phyloP scores from a whole-genome alignment of 2,113 vertebrate genomes.

The Esox niger region DNA sequence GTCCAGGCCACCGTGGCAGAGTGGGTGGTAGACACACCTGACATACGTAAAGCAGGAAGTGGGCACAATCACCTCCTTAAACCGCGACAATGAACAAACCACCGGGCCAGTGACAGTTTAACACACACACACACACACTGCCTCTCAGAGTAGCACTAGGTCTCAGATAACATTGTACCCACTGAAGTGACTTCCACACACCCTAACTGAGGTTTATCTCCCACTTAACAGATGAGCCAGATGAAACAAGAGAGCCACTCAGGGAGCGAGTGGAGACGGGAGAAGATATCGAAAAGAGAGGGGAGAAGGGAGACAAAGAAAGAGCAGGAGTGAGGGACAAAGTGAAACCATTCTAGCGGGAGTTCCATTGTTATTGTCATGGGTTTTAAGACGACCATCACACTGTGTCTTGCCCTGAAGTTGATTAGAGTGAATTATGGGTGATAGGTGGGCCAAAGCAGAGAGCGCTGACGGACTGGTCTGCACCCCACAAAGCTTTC shows the following conservation, averaged over 20 bases:
- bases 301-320: conserved; percentile 8
- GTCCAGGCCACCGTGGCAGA: not conserved
- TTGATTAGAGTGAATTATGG: conserved; percentile 24
- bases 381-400: conserved; percentile 41
- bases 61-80: conserved; percentile 17
- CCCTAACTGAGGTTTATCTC: conserved; percentile 62
- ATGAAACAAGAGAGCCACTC: conserved; percentile 62
- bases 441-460: conserved; percentile 20
- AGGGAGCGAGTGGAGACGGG: conserved; percentile 30
- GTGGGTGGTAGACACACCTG: conserved; percentile 28
- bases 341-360: not conserved
- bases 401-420: conserved; percentile 24
- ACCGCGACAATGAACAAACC: conserved; percentile 53
- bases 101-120: conserved; percentile 19
- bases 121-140: conserved; percentile 19
- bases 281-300: not conserved
- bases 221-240: conserved; percentile 66
- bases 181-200: conserved; percentile 60
- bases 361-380: too few species aligned
- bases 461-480: conserved; percentile 48
- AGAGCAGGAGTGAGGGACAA: conserved; percentile 18
- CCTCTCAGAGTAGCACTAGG: conserved; percentile 36
- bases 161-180: conserved; percentile 60
- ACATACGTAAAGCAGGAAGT: conserved; percentile 52
- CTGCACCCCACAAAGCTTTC: conserved; percentile 36